These are phyloP conservation scores for Coranthus polyacanthus DNA, from an alignment of 2,797 vertebrate species.

Conservation along the genomic window DNA sequence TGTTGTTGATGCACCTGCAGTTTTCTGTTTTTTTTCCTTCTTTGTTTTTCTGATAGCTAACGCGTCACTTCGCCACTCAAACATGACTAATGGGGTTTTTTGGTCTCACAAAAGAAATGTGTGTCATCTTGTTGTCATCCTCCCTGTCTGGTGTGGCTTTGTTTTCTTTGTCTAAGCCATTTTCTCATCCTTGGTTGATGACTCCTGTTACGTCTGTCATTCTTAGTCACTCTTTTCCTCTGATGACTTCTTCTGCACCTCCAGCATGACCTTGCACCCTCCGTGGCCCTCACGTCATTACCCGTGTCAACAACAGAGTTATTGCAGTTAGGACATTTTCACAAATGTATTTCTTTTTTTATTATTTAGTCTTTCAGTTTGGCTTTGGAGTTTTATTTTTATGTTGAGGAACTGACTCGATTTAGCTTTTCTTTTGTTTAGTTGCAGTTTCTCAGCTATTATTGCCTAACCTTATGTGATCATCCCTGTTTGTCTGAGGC, in stretches of 20 bases:
- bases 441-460: too few species aligned
- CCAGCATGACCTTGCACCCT: slow-evolving; percentile 9
- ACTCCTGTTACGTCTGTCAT: not conserved
- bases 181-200: not conserved
- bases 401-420: too few species aligned
- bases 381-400: too few species aligned
- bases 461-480: too few species aligned
- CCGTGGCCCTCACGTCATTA: slow-evolving; percentile 11
- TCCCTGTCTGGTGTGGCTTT: slow-evolving; percentile 1
- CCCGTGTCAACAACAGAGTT: slow-evolving; percentile 1
- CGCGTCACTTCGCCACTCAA: slow-evolving; percentile 25
- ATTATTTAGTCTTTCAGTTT: too few species aligned
- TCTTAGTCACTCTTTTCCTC: slow-evolving; percentile 1
- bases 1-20: slow-evolving; percentile 79
- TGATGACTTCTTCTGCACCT: slow-evolving; percentile 17
- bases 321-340: too few species aligned
- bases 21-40: slow-evolving; percentile 39
- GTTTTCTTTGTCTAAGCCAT: slow-evolving; percentile 18
- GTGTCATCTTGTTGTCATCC: slow-evolving; percentile 6
- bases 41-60: slow-evolving; percentile 32
- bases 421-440: too few species aligned
- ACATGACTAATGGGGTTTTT: slow-evolving; percentile 19
- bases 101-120: slow-evolving; percentile 4
- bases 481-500: too few species aligned
- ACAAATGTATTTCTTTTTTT: too few species aligned